Evolutionary conservation across 2,113 vertebrate species (phyloP).

Genomic region (Nymphicus hollandicus): DNA sequence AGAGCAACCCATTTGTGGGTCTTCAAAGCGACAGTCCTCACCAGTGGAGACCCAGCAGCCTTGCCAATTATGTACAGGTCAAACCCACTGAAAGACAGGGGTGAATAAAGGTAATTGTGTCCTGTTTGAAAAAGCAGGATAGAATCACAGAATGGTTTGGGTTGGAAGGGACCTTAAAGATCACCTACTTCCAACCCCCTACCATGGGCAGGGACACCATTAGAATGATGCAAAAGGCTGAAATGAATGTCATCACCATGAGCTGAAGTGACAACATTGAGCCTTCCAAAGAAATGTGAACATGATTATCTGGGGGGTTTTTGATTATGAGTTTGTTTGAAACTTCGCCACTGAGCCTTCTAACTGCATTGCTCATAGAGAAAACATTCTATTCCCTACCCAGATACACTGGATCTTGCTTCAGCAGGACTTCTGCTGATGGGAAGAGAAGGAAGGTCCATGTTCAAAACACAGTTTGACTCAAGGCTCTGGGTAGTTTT

Average conservation of each 20-base stretch:
- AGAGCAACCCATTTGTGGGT: neutral
- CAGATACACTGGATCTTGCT: neutral
- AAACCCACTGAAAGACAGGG: neutral
- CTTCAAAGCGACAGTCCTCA: neutral
- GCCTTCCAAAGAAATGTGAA: neutral
- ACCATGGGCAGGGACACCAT: neutral
- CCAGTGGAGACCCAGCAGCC: neutral
- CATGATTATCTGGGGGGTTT: neutral
- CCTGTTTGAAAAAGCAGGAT: neutral
- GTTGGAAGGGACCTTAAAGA: neutral
- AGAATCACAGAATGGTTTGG: neutral
- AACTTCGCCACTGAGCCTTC: neutral
- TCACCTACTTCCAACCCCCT: neutral
- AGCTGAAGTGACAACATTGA: neutral
- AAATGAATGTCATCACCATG: neutral
- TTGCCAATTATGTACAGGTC: rapidly evolving
- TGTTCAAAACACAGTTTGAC: neutral
- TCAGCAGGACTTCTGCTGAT: neutral
- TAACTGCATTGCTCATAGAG: rapidly evolving
- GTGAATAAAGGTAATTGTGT: neutral
- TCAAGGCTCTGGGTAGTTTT: neutral
- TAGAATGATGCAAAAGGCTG: neutral
- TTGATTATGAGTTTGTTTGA: neutral
- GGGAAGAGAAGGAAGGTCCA: neutral
- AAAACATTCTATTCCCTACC: neutral